Evolutionary conservation across 2,888 invertebrate species (phyloP).

Genomic region (Orthosia cruda): DNA sequence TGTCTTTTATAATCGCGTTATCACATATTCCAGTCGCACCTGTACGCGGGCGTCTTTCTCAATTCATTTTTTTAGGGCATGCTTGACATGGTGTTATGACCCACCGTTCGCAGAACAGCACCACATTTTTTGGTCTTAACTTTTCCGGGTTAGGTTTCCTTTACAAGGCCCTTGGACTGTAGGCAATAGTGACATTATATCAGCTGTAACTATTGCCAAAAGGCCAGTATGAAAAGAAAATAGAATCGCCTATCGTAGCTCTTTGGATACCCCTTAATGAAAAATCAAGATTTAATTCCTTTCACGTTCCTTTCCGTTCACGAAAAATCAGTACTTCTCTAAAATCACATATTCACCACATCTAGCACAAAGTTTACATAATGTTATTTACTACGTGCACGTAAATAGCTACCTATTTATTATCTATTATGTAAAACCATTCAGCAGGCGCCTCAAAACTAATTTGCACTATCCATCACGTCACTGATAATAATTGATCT

Average conservation of each 20-base stretch:
- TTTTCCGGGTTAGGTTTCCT: not conserved
- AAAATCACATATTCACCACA: slow-evolving; percentile 13
- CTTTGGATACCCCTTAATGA: not conserved
- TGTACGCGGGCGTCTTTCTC: no score
- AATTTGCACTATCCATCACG: slow-evolving; percentile 70
- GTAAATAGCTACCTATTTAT: slow-evolving; percentile 29
- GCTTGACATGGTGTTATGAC: no score
- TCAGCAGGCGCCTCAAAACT: slow-evolving; percentile 47
- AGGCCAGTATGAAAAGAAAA: no score
- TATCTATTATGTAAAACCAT: slow-evolving; percentile 51
- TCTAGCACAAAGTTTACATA: slow-evolving; percentile 34
- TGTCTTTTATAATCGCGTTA: no score
- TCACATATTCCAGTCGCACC: no score
- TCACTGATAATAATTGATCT: slow-evolving; percentile 80
- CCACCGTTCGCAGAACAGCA: not conserved
- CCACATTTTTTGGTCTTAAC: not conserved
- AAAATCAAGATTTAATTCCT: slow-evolving; percentile 9
- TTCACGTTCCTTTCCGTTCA: no score
- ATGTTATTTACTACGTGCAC: slow-evolving; percentile 32
- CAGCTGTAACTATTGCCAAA: no score
- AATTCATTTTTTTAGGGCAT: no score
- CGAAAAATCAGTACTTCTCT: slow-evolving; percentile 18
- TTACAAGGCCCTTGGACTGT: no score
- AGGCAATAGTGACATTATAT: no score
- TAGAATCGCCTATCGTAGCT: no score